A percentile compares a stretch with the other conserved stretches of the same genome.
Conservation (phyloP, 2,888 invertebrate species). For the Hipparchia sbordonii region DNA sequence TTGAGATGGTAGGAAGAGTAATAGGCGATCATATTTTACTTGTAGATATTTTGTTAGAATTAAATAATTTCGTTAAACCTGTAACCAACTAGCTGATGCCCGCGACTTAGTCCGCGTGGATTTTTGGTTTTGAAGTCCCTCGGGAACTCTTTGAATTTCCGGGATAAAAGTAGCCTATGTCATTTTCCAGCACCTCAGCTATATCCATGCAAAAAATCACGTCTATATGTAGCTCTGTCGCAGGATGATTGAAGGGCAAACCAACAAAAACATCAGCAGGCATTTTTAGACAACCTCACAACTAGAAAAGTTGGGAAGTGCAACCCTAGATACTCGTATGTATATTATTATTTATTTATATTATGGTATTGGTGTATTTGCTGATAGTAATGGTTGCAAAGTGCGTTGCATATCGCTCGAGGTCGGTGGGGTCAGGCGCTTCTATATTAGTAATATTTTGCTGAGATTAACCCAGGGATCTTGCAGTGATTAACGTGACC, state of each 20-base stretch:
- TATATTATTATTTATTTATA: not conserved
- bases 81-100: no score
- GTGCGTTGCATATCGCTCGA: slow-evolving; percentile 21
- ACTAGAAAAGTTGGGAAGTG: not conserved
- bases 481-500: slow-evolving; percentile 6
- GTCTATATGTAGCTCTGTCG: no score
- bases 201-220: no score
- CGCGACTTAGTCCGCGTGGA: no score
- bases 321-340: not conserved
- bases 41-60: not conserved
- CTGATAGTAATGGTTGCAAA: slow-evolving; percentile 33
- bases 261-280: no score
- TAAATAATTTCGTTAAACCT: no score
- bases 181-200: no score
- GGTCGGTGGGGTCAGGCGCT: slow-evolving; percentile 32
- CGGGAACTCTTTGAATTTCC: no score
- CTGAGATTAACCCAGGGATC: slow-evolving; percentile 21
- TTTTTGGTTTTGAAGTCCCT: no score
- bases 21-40: not conserved
- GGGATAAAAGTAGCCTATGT: no score
- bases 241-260: no score
- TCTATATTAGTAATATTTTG: slow-evolving; percentile 26
- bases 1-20: not conserved
- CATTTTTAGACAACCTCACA: no score
- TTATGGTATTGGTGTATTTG: slow-evolving; percentile 1